Percentiles rank a stretch among this genome's conserved stretches.
phyloP scores from a whole-genome alignment of 2,797 vertebrate genomes.

The Gouania willdenowi region DNA sequence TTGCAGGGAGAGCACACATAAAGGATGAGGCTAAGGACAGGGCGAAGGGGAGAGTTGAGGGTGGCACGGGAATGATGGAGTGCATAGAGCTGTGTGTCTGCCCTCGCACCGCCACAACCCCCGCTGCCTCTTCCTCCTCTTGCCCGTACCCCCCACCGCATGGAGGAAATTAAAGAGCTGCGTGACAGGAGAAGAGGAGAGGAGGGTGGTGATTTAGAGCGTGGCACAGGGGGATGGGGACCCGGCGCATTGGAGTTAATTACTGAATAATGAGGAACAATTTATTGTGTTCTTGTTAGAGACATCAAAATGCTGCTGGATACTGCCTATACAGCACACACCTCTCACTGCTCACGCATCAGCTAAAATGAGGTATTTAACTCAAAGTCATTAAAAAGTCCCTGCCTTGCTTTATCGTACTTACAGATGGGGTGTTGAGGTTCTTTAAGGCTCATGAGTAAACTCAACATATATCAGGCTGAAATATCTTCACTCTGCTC shows the following conservation, averaged over 20 bases:
- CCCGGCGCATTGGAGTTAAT: slow-evolving; percentile 79
- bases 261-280: slow-evolving; percentile 87
- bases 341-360: slow-evolving; percentile 40
- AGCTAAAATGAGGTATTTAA: slow-evolving; percentile 49
- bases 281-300: slow-evolving; percentile 88
- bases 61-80: slow-evolving; percentile 74
- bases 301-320: slow-evolving; percentile 77
- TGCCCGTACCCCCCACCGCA: slow-evolving; percentile 67
- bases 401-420: slow-evolving; percentile 23
- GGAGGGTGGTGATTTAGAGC: slow-evolving; percentile 75
- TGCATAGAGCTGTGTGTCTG: slow-evolving; percentile 61
- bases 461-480: slow-evolving; percentile 13
- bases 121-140: slow-evolving; percentile 32
- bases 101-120: slow-evolving; percentile 36
- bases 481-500: slow-evolving; percentile 38
- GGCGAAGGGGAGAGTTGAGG: slow-evolving; percentile 48
- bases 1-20: slow-evolving; percentile 28
- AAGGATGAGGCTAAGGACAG: slow-evolving; percentile 25
- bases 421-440: slow-evolving; percentile 28
- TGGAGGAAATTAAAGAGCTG: slow-evolving; percentile 81
- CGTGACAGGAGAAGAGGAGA: slow-evolving; percentile 64
- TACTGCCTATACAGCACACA: slow-evolving; percentile 45
- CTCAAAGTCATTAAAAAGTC: slow-evolving; percentile 41
- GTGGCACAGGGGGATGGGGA: slow-evolving; percentile 67
- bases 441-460: slow-evolving; percentile 38